phyloP scores from a whole-genome alignment of 2,797 vertebrate species.

The Euthynnus affinis region DNA sequence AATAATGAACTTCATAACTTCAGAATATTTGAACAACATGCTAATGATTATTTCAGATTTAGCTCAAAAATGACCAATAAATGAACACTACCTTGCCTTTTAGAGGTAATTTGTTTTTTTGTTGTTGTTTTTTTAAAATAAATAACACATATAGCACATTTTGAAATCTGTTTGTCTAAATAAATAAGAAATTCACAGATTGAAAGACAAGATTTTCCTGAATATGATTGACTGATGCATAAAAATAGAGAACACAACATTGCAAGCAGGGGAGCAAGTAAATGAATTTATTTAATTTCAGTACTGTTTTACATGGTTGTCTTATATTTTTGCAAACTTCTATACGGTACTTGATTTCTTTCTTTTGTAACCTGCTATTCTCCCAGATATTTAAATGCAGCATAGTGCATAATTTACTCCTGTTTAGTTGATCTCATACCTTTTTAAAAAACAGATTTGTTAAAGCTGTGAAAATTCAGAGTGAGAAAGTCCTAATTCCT shows the following conservation, averaged over 20 bases:
- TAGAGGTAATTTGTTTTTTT: not conserved
- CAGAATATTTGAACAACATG: not conserved
- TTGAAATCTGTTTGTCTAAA: too few species aligned
- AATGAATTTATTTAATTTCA: not conserved
- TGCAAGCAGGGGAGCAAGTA: not conserved
- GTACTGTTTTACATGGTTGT: not conserved
- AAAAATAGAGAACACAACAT: not conserved
- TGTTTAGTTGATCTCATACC: not conserved
- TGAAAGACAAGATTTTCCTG: not conserved
- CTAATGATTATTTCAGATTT: not conserved
- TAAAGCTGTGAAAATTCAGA: not conserved
- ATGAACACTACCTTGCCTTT: not conserved
- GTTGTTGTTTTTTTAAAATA: not conserved
- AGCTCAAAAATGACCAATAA: not conserved
- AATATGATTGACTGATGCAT: not conserved
- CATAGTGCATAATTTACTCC: not conserved
- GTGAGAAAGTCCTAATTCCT: not conserved
- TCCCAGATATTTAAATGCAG: not conserved
- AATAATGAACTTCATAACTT: too few species aligned
- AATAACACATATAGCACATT: not conserved
- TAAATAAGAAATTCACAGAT: not conserved
- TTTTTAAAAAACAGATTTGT: not conserved
- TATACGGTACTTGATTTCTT: too few species aligned
- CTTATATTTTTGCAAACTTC: not conserved
- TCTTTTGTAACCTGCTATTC: not conserved